A percentile compares a stretch with the other conserved stretches of the same genome.
These are phyloP conservation scores for Galerucella pusilla DNA, from an alignment of 2,888 invertebrate genomes.

Conservation along the genomic window DNA sequence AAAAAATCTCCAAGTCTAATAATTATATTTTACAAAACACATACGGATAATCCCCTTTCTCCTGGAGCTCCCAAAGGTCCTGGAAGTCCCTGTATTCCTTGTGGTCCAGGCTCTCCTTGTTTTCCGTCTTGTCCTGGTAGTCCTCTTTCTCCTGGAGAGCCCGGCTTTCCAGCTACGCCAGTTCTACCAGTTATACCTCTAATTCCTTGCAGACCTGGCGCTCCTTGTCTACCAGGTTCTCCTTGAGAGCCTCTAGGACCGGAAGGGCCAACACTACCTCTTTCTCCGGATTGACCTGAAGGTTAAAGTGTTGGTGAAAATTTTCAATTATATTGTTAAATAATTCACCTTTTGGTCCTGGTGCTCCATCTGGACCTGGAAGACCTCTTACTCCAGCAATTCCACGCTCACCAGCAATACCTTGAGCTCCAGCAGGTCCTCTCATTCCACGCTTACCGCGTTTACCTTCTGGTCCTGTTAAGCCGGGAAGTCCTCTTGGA, in stretches of 20 bases:
- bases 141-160: slow-evolving; percentile 78
- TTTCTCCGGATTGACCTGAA: slow-evolving; percentile 75
- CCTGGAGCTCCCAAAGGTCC: slow-evolving; percentile 83
- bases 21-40: slow-evolving; percentile 45
- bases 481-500: slow-evolving; percentile 80
- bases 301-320: background rate
- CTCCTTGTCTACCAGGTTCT: slow-evolving; percentile 71
- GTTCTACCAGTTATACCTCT: slow-evolving; percentile 76
- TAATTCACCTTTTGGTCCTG: slow-evolving; percentile 75
- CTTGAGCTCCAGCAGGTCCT: slow-evolving; percentile 80
- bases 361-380: slow-evolving; percentile 81
- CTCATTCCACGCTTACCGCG: slow-evolving; percentile 82
- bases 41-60: slow-evolving; percentile 78
- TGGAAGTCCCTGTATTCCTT: slow-evolving; percentile 83
- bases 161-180: slow-evolving; percentile 77
- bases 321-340: background rate
- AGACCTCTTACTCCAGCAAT: slow-evolving; percentile 73
- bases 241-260: slow-evolving; percentile 74
- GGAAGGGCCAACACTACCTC: slow-evolving; percentile 74
- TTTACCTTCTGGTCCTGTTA: slow-evolving; percentile 81
- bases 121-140: slow-evolving; percentile 86
- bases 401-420: slow-evolving; percentile 81
- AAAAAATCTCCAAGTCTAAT: slow-evolving; percentile 7
- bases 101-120: slow-evolving; percentile 83
- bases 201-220: slow-evolving; percentile 70